Evolutionary conservation across 2,888 invertebrate genomes (phyloP).

Genomic region (Drosophila flavopinicola): DNA sequence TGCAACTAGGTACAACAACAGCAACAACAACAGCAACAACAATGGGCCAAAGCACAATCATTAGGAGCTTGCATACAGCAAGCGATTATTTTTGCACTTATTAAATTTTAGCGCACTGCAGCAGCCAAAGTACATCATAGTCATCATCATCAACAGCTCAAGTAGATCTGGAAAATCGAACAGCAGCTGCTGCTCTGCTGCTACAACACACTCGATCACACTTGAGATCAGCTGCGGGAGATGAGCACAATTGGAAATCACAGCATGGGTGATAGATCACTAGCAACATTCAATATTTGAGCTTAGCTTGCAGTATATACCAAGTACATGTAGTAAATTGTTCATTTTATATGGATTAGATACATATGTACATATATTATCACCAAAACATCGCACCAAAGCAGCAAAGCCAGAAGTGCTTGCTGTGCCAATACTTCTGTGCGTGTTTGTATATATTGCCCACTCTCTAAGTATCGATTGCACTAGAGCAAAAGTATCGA

Average conservation of each 20-base stretch:
- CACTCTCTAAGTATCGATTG: no score
- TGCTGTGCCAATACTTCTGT: no score
- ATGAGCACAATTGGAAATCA: background rate
- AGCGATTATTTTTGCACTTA: conserved; percentile 73
- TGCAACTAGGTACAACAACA: conserved; percentile 32
- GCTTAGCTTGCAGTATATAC: no score
- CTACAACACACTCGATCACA: conserved; percentile 43
- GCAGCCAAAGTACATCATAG: conserved; percentile 46
- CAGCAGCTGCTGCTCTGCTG: conserved; percentile 29
- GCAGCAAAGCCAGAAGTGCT: no score
- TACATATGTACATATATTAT: no score
- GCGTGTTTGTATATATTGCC: no score
- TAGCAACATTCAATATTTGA: no score
- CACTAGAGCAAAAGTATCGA: no score
- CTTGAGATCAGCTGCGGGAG: conserved; percentile 28
- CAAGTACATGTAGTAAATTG: no score
- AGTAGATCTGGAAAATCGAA: conserved; percentile 26
- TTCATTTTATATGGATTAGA: no score
- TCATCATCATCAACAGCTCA: conserved; percentile 40
- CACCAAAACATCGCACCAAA: no score
- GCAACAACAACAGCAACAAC: conserved; percentile 38
- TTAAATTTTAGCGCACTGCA: conserved; percentile 69
- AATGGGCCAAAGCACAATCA: conserved; percentile 56
- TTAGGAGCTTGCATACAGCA: conserved; percentile 68
- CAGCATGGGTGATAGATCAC: background rate